Conservation (phyloP, 2,113 vertebrate genomes). For the Felis chaus region DNA sequence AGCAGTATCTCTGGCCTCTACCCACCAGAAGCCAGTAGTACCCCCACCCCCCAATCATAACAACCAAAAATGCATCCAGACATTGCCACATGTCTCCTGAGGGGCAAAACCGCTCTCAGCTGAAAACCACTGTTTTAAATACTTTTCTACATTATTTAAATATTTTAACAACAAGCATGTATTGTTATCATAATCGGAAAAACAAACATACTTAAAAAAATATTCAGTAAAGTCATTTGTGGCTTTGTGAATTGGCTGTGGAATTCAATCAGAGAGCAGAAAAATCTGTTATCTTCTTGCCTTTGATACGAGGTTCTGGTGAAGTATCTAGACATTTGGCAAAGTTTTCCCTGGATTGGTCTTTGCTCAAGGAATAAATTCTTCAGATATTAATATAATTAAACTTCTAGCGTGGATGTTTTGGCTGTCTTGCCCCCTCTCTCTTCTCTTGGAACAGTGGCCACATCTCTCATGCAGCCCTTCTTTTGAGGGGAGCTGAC, state of each 20-base stretch:
- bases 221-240: background rate
- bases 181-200: constrained; percentile 67
- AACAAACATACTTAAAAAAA: constrained; percentile 50
- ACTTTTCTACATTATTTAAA: constrained; percentile 60
- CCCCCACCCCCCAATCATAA: background rate
- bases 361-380: background rate
- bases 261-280: background rate
- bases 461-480: background rate
- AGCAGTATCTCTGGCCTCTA: background rate
- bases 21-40: background rate
- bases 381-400: background rate
- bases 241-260: constrained; percentile 9
- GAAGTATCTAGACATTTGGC: background rate
- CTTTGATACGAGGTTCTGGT: background rate
- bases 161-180: constrained; percentile 49
- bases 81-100: background rate
- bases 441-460: background rate
- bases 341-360: background rate
- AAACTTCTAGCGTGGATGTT: background rate
- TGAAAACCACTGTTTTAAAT: constrained; percentile 53
- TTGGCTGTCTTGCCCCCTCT: background rate
- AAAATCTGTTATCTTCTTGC: background rate
- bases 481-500: background rate
- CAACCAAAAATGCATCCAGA: background rate
- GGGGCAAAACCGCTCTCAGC: background rate